Conservation (phyloP, 2,888 invertebrate genomes). For the Steromphala cineraria region DNA sequence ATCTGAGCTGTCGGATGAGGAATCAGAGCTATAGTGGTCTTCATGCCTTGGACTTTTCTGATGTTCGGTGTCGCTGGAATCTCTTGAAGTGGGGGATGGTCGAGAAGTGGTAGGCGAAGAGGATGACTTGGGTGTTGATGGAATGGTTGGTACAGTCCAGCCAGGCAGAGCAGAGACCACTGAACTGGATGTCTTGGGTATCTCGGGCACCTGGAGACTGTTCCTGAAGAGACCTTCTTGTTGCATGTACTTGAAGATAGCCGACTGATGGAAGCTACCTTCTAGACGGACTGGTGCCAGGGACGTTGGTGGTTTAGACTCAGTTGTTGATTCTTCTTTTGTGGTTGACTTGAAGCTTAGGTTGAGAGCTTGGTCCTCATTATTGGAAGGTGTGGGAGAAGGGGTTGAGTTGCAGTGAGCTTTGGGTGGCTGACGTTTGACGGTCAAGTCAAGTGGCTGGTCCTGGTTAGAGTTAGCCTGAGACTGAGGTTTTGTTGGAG, state of each 20-base stretch:
- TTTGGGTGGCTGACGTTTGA: slow-evolving; percentile 78
- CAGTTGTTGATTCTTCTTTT: slow-evolving; percentile 44
- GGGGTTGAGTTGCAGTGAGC: slow-evolving; percentile 76
- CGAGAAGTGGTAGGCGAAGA: neutral
- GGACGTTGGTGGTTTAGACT: neutral
- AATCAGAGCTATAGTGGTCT: neutral
- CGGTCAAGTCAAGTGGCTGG: slow-evolving; percentile 85
- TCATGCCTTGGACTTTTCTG: neutral
- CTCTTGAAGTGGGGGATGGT: neutral
- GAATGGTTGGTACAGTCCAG: slow-evolving; percentile 27
- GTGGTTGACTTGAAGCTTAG: slow-evolving; percentile 80
- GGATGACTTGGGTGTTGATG: slow-evolving; percentile 12
- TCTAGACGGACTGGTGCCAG: neutral
- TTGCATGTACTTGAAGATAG: slow-evolving; percentile 72
- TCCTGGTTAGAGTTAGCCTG: neutral
- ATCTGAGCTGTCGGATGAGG: slow-evolving; percentile 23
- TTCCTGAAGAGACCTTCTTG: slow-evolving; percentile 63
- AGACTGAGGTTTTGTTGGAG: neutral
- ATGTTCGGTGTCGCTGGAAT: neutral
- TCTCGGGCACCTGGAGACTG: slow-evolving; percentile 37
- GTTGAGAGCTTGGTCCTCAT: slow-evolving; percentile 83
- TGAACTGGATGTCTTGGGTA: slow-evolving; percentile 23
- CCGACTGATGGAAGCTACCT: slow-evolving; percentile 55
- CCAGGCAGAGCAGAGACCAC: neutral
- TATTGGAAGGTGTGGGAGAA: slow-evolving; percentile 36